Evolutionary conservation across 1,140 invertebrate genomes (phyloP), one percentile per base, ranked within the genome.

Genomic region (Spodoptera litura): DNA sequence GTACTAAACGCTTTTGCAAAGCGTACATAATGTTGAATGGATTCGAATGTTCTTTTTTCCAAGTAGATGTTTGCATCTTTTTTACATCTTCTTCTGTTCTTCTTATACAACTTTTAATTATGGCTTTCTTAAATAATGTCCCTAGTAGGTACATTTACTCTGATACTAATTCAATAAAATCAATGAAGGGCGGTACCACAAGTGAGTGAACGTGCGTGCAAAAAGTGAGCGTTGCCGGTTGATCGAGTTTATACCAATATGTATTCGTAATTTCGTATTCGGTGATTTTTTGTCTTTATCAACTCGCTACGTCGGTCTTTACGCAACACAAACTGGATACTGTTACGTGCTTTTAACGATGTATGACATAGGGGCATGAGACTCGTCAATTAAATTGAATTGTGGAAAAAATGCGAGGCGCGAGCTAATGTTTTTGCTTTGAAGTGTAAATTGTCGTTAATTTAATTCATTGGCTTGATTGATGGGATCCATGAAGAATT

Each of bases 321-420:
- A 77, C 62, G 75, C 75, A 68, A 77, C 68, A 25, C 75, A 56
- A 68, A 77, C 73, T 75, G 75, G 51, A 77, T 68, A 68, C 62
- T 56, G 64, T 68, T 77, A 77, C 73, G 27, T 64, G 73, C 59
- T 58, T 68, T 77, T 77, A 77, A 77, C 75, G 75, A 77, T 68
- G 61, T 77, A 68, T 68, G 73, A 75, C 73, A 62, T 62, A 62
- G 73, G 44, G 58, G 49, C 73, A 35, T 27, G 49, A 13, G 73
- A n/a, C 73, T 51, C 13, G 59, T 75, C 58, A 75, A 75, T 75
- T 64, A 75, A 64, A n/a, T 35, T 51, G 44, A 75, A 12, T 75
- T 55, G 51, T 52, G 51, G 11, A 52, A 55, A 75, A 58, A 62
- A 62, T 15, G n/a, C n/a, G 38, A 59, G 59, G 44, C 20, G 44